Evolutionary conservation across 2,888 invertebrate species (phyloP).

Genomic region (Linnaemya vulpina): DNA sequence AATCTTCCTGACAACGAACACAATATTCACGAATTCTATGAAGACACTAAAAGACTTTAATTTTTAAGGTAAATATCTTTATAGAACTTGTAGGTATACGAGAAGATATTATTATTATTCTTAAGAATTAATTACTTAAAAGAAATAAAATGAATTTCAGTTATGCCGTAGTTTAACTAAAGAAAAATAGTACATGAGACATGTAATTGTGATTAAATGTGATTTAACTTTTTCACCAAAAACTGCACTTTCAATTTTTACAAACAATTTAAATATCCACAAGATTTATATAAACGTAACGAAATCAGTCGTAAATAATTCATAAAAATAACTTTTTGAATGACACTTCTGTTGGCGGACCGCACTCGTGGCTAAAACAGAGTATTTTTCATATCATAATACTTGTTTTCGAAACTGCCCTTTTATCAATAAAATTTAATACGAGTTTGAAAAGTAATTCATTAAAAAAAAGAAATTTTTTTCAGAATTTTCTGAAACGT

Average conservation of each 20-base stretch:
- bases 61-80: conserved; percentile 30
- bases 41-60: conserved; percentile 47
- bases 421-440: no score
- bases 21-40: conserved; percentile 5
- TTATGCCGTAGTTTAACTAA: background rate
- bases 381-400: no score
- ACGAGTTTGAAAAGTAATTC: no score
- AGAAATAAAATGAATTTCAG: background rate
- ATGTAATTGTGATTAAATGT: conserved; percentile 67
- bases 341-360: background rate
- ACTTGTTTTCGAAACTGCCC: no score
- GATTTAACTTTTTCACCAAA: conserved; percentile 31
- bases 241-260: background rate
- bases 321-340: background rate
- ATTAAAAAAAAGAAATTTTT: no score
- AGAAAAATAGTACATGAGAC: conserved; percentile 20
- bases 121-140: background rate
- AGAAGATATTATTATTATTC: background rate
- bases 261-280: no score
- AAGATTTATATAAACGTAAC: background rate
- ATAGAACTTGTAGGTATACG: background rate
- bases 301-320: background rate
- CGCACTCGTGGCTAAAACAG: no score
- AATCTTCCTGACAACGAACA: conserved; percentile 33
- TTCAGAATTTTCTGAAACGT: no score